These are phyloP conservation scores for Candidula unifasciata DNA, from an alignment of 2,888 invertebrate genomes.

Conservation along the genomic window DNA sequence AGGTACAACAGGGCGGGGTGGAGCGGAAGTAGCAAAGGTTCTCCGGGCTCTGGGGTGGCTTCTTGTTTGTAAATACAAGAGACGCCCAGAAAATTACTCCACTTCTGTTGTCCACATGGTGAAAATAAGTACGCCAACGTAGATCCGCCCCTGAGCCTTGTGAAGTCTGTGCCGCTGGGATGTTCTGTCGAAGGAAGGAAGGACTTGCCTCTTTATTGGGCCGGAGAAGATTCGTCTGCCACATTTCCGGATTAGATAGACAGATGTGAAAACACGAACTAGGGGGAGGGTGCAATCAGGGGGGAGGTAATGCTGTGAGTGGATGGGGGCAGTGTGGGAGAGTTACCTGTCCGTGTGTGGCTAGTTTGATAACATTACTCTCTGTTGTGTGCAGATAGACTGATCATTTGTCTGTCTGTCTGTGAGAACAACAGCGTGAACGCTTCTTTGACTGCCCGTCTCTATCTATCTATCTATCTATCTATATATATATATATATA, in stretches of 20 bases:
- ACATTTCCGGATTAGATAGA: neutral
- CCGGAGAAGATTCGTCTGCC: neutral
- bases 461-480: too few species aligned
- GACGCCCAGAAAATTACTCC: neutral
- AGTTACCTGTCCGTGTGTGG: neutral
- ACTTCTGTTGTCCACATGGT: neutral
- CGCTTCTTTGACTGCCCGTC: too few species aligned
- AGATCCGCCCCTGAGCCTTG: neutral
- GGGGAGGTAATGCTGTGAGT: neutral
- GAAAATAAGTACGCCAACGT: neutral
- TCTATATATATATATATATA: too few species aligned
- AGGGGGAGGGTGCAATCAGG: neutral
- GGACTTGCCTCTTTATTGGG: neutral
- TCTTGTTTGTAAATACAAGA: conserved; percentile 21
- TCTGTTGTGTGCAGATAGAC: too few species aligned
- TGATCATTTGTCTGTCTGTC: too few species aligned
- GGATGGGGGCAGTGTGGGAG: conserved; percentile 24
- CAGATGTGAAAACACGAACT: neutral
- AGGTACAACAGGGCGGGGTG: neutral
- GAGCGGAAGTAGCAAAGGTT: conserved; percentile 1
- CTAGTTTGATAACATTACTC: too few species aligned
- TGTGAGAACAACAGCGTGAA: too few species aligned
- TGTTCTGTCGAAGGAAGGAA: neutral
- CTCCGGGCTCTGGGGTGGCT: neutral
- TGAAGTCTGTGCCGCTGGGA: too few species aligned